These are phyloP conservation scores for Burhinus oedicnemus DNA, from an alignment of 2,113 vertebrate species.

Conservation along the genomic window DNA sequence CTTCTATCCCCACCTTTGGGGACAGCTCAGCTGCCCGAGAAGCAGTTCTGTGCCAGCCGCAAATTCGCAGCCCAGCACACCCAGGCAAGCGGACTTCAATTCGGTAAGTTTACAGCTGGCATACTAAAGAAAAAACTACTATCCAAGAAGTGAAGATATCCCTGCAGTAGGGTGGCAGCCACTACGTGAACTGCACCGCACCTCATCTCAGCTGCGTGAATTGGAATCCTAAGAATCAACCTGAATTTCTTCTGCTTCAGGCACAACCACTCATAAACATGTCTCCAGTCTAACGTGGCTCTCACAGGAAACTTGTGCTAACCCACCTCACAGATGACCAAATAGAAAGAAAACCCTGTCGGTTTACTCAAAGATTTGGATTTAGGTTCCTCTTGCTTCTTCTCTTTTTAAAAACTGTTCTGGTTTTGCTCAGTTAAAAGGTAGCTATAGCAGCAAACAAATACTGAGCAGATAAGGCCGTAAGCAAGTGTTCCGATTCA, in stretches of 20 bases:
- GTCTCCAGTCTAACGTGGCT: background rate
- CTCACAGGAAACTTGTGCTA: background rate
- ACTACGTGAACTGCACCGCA: background rate
- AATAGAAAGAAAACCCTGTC: background rate
- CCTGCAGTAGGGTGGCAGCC: background rate
- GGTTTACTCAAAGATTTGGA: background rate
- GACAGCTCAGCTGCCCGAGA: background rate
- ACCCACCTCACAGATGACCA: background rate
- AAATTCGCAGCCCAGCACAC: background rate
- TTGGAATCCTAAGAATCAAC: background rate
- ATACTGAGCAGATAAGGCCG: background rate
- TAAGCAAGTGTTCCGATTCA: background rate
- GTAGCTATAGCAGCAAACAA: slow-evolving; percentile 18
- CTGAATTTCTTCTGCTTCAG: background rate
- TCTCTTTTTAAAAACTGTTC: background rate
- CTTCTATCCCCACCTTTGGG: background rate
- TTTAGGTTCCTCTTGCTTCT: background rate
- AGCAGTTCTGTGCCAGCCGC: background rate
- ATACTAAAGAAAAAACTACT: background rate
- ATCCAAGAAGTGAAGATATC: background rate
- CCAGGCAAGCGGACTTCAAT: background rate
- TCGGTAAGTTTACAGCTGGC: background rate
- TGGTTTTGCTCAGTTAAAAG: background rate
- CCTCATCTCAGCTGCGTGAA: background rate
- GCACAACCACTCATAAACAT: background rate